Percentiles rank a stretch among this genome's conserved stretches.
These are phyloP conservation scores for Sceloporus undulatus DNA, from an alignment of 2,113 vertebrate genomes.

Conservation along the genomic window DNA sequence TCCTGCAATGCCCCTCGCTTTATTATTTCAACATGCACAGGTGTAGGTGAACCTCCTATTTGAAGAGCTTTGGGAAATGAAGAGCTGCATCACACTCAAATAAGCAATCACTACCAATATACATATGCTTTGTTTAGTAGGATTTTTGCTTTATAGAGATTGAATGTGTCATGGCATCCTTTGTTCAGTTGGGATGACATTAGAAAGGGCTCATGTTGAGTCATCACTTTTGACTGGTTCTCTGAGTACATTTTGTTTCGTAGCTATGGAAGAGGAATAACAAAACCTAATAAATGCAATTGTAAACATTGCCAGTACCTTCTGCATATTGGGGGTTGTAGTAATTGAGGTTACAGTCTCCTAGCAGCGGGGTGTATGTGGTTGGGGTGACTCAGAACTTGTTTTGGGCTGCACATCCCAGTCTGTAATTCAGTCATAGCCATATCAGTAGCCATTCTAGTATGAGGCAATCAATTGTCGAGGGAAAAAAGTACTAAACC, in stretches of 20 bases:
- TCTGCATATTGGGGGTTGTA: neutral
- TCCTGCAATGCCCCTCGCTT: too few species aligned
- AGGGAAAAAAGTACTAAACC: neutral
- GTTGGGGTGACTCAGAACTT: neutral
- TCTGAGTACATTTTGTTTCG: neutral
- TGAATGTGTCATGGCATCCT: too few species aligned
- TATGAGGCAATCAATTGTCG: neutral
- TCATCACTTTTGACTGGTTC: neutral
- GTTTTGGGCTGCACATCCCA: neutral
- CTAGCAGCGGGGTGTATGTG: too few species aligned
- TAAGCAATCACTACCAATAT: neutral
- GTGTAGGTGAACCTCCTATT: neutral
- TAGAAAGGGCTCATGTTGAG: neutral
- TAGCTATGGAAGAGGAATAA: neutral
- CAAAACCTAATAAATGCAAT: neutral
- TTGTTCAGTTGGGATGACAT: neutral
- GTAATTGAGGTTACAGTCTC: neutral
- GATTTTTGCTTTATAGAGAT: too few species aligned
- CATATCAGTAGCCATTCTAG: neutral
- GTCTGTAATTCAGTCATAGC: neutral
- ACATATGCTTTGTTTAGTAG: neutral
- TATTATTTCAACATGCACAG: neutral
- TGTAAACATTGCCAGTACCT: neutral
- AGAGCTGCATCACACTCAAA: neutral
- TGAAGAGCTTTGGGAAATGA: neutral